These are phyloP conservation scores for Cetoscarus ocellatus DNA, from an alignment of 2,797 vertebrate species.

Conservation along the genomic window DNA sequence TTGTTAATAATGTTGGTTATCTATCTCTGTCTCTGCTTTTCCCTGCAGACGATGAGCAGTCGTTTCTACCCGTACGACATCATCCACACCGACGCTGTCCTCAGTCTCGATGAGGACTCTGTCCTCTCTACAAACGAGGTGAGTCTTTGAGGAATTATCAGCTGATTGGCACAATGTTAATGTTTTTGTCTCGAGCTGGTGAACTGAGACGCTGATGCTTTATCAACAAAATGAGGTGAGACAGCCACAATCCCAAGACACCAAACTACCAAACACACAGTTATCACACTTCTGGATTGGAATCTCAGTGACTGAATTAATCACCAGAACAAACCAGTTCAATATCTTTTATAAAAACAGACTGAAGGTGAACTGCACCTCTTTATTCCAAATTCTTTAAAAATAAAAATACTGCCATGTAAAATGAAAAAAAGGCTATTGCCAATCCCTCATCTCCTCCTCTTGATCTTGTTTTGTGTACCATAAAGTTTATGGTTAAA, in stretches of 20 bases:
- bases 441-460: too few relatives aligned
- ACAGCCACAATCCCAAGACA: constrained; percentile 7
- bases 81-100: constrained; percentile 84
- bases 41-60: constrained; percentile 84
- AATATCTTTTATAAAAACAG: neutral
- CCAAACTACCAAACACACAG: neutral
- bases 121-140: constrained; percentile 90
- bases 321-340: neutral
- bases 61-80: constrained; percentile 84
- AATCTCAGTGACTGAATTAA: constrained; percentile 17
- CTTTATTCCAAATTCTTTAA: neutral
- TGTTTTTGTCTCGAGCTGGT: neutral
- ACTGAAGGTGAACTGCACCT: neutral
- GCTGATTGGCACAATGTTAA: neutral
- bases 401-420: too few relatives aligned
- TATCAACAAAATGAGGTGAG: constrained; percentile 38
- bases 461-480: too few relatives aligned
- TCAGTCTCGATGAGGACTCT: constrained; percentile 88
- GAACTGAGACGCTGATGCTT: constrained; percentile 35
- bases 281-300: constrained; percentile 22
- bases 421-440: too few relatives aligned
- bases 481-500: too few relatives aligned
- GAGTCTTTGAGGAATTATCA: constrained; percentile 42
- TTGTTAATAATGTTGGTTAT: neutral
- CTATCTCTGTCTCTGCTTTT: constrained; percentile 18